These are phyloP conservation scores for Ranitomeya variabilis DNA, from an alignment of 2,113 vertebrate genomes.

Conservation along the genomic window DNA sequence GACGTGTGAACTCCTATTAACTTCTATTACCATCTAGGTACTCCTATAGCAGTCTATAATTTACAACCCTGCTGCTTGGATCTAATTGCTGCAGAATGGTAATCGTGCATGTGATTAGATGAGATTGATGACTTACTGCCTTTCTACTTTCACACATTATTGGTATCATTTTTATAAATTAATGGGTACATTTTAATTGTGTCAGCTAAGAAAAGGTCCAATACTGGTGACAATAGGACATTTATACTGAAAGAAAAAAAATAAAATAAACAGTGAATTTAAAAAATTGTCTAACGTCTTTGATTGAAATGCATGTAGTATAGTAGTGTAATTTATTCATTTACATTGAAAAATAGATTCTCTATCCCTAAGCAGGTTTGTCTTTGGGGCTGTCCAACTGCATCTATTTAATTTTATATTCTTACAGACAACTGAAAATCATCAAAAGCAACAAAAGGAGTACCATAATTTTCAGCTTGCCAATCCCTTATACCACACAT, in stretches of 20 bases:
- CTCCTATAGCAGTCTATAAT: conserved; percentile 6
- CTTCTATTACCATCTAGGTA: conserved; percentile 25
- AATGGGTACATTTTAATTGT: conserved; percentile 60
- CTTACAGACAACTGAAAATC: too few species aligned
- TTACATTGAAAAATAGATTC: too few species aligned
- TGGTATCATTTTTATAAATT: conserved; percentile 54
- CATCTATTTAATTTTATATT: too few species aligned
- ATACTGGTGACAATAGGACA: neutral
- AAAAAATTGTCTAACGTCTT: neutral
- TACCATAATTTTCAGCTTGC: too few species aligned
- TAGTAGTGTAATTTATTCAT: too few species aligned
- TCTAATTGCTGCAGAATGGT: conserved; percentile 42
- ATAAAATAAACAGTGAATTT: neutral
- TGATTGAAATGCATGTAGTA: neutral
- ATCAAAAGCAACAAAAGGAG: too few species aligned
- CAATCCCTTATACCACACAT: too few species aligned
- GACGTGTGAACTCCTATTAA: conserved; percentile 42
- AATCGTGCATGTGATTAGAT: conserved; percentile 44
- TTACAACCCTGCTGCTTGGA: conserved; percentile 36
- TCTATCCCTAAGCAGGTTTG: too few species aligned
- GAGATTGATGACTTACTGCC: conserved; percentile 27
- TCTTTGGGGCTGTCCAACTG: too few species aligned
- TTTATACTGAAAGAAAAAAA: neutral
- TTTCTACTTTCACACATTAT: conserved; percentile 21
- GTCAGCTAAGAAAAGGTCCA: neutral